These are phyloP conservation scores for Neofelis nebulosa DNA, from an alignment of 2,113 vertebrate species.

Conservation along the genomic window DNA sequence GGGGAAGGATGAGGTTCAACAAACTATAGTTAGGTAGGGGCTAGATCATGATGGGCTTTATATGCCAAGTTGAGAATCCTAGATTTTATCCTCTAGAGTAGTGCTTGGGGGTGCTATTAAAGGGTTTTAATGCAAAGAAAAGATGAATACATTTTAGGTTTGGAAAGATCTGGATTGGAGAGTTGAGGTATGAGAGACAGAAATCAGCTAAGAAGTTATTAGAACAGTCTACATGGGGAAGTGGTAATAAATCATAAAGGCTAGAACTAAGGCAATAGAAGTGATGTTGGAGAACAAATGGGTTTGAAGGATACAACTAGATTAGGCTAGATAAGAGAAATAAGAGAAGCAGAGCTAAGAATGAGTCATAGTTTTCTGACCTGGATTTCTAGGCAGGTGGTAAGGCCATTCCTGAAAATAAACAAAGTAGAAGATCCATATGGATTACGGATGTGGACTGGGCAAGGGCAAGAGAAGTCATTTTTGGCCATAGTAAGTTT, in stretches of 20 bases:
- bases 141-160: not conserved
- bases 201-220: slow-evolving; percentile 17
- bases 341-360: not conserved
- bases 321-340: not conserved
- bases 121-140: slow-evolving; percentile 24
- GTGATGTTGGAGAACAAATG: not conserved
- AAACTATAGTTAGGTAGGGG: not conserved
- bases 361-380: not conserved
- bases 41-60: not conserved
- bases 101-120: not conserved
- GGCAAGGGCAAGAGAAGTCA: not conserved
- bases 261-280: slow-evolving; percentile 10
- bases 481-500: not conserved
- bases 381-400: not conserved
- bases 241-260: not conserved
- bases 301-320: not conserved
- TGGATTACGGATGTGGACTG: not conserved
- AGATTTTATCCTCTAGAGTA: not conserved
- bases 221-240: not conserved
- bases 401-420: not conserved
- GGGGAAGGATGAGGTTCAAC: not conserved
- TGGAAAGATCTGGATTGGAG: slow-evolving; percentile 7
- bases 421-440: not conserved
- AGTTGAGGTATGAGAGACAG: not conserved
- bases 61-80: not conserved